Evolutionary conservation across 2,797 vertebrate genomes (phyloP), one percentile per base, ranked within the genome.

Genomic region (Hozukius guyotensis): DNA sequence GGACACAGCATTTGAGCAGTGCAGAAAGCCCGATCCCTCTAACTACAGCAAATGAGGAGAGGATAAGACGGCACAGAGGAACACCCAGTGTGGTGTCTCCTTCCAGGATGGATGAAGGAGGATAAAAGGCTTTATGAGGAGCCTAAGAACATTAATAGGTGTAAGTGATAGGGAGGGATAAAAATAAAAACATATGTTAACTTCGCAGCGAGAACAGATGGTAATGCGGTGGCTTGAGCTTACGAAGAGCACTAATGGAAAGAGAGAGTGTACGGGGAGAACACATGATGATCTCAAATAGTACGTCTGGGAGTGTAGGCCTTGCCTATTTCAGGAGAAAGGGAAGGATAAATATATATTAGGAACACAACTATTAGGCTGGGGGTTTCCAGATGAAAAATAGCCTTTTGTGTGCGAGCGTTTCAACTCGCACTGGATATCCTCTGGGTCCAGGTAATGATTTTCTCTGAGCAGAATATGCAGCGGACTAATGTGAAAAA

Each of bases 241-340:
- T 73, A 68, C 66, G 67, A 84, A 62, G 31, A 83, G 56, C 83
- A 52, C 79, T 91, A 93, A 92, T 86, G 79, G 87, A 86, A 61
- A 65, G 65, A 73, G 83, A 87, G 74, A 69, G 76, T 62, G 75
- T 71, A 70, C 59, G 6, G 74, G 77, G 84, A 87, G 80, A 83
- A 88, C 70, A 67, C 87, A 88, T 83, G 81, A 93, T 93, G 84
- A 89, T 85, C 89, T 81, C 64, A 90, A 91, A 94, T 90, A 31
- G 90, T 66, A 66, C 90, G 63, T 85, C 78, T 81, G 91, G 91
- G 91, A 92, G 73, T 24, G 53, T 20, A 57, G 65, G 67, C 61
- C 68, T 89, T 68, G 75, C 82, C 78, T 86, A 59, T 87, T 88
- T 77, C 69, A 66, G 12, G 66, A 66, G 46, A 65, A 80, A 78